These are phyloP conservation scores for Dipodomys spectabilis DNA, from an alignment of 2,113 vertebrate species.

Conservation along the genomic window DNA sequence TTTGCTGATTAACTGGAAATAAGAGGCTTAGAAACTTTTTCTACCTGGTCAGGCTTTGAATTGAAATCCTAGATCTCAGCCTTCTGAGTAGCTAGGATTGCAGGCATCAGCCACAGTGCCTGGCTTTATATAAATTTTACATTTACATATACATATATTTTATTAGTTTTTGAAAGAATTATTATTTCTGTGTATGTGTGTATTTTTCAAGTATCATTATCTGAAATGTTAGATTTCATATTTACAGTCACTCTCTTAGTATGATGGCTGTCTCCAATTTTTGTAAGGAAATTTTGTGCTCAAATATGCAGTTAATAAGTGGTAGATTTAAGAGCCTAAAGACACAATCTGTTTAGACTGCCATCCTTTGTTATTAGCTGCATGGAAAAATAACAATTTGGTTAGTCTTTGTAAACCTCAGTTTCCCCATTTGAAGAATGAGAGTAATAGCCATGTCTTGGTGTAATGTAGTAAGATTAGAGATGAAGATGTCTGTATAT, in stretches of 20 bases:
- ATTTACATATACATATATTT: constrained; percentile 45
- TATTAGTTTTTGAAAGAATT: constrained; percentile 26
- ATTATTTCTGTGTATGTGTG: background rate
- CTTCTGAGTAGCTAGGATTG: too few species aligned
- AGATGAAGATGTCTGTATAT: background rate
- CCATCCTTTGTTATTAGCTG: background rate
- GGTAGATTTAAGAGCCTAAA: background rate
- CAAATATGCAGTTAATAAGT: background rate
- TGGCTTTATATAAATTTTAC: background rate
- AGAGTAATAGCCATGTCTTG: background rate
- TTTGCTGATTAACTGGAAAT: too few species aligned
- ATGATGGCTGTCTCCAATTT: constrained; percentile 11
- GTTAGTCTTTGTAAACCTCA: background rate
- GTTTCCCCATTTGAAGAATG: constrained; percentile 22
- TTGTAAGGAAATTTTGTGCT: constrained; percentile 41
- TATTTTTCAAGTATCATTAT: constrained; percentile 35
- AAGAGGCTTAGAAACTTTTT: too few species aligned
- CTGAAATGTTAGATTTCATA: background rate
- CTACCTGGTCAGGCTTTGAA: too few species aligned
- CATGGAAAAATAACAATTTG: background rate
- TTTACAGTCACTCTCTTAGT: background rate
- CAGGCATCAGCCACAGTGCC: too few species aligned
- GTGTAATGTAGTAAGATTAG: background rate
- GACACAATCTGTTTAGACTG: background rate
- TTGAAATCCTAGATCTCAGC: too few species aligned